These are phyloP conservation scores for Hydrolagus affinis DNA, from an alignment of 2,113 vertebrate species.

Conservation along the genomic window DNA sequence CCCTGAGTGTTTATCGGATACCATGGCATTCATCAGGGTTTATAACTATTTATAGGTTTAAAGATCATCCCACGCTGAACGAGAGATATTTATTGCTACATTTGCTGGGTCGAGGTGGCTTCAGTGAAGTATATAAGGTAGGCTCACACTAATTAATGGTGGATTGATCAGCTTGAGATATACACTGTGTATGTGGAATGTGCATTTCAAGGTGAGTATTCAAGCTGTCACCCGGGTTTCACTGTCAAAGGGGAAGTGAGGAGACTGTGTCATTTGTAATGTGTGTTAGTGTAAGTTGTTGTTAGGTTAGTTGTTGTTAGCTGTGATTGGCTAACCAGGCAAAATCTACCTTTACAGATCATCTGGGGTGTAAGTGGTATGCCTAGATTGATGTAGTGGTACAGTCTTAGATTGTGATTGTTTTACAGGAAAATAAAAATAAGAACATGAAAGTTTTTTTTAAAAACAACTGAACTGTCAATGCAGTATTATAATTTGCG, in stretches of 20 bases:
- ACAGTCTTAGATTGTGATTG: too few species aligned
- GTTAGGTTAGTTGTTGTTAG: too few species aligned
- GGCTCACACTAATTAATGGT: neutral
- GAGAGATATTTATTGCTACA: slow-evolving; percentile 93
- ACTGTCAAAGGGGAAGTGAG: neutral
- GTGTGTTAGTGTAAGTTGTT: too few species aligned
- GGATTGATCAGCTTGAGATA: too few species aligned
- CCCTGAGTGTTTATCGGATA: neutral
- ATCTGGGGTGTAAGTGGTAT: neutral
- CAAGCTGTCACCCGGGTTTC: neutral
- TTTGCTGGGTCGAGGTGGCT: slow-evolving; percentile 92
- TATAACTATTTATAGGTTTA: slow-evolving; percentile 67
- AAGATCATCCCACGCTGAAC: slow-evolving; percentile 96
- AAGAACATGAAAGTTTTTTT: too few species aligned
- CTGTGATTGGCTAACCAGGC: neutral
- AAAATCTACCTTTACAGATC: neutral
- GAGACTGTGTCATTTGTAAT: too few species aligned
- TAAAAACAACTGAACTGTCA: too few species aligned
- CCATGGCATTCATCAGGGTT: neutral
- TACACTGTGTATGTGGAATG: neutral
- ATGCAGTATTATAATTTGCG: too few species aligned
- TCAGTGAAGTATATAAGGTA: slow-evolving; percentile 99
- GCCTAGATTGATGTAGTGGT: too few species aligned
- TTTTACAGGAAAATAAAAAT: too few species aligned
- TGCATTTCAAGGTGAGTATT: neutral